Evolutionary conservation across 2,113 vertebrate species (phyloP).

Genomic region (Gracilinanus agilis): DNA sequence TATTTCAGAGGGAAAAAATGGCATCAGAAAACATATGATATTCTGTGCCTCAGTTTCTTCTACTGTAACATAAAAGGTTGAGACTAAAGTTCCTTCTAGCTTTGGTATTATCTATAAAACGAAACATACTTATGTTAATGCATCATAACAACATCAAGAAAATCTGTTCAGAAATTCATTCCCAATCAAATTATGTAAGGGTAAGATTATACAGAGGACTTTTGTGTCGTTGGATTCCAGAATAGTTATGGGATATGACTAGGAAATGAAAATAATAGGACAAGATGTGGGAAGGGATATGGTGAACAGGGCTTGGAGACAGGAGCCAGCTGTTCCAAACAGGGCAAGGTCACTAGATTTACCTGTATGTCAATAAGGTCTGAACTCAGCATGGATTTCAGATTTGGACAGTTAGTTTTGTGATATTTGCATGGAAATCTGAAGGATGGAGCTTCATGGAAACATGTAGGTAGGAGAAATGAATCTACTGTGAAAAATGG

Average conservation of each 20-base stretch:
- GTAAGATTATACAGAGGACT: neutral
- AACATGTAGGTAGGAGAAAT: neutral
- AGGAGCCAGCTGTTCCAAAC: neutral
- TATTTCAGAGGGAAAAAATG: constrained; percentile 54
- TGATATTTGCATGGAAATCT: constrained; percentile 2
- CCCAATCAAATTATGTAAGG: neutral
- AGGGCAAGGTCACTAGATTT: neutral
- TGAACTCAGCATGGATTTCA: constrained; percentile 4
- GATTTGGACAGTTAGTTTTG: constrained; percentile 20
- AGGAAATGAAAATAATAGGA: neutral
- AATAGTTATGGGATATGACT: neutral
- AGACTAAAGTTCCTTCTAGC: too few relatives aligned
- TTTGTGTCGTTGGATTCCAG: neutral
- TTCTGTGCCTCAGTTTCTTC: neutral
- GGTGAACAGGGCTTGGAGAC: neutral
- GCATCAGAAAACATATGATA: constrained; percentile 25
- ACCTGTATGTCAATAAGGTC: neutral
- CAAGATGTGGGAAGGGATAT: neutral
- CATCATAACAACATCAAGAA: constrained; percentile 38
- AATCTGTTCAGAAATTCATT: constrained; percentile 33
- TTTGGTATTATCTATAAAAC: too few relatives aligned
- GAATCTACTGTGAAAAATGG: constrained; percentile 32
- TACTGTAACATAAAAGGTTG: too few relatives aligned
- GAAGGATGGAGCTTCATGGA: neutral
- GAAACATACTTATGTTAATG: constrained; percentile 10